A percentile compares a stretch with the other conserved stretches of the same genome.
Conservation (phyloP, 2,113 vertebrate species). For the Potamarius usumacintae region DNA sequence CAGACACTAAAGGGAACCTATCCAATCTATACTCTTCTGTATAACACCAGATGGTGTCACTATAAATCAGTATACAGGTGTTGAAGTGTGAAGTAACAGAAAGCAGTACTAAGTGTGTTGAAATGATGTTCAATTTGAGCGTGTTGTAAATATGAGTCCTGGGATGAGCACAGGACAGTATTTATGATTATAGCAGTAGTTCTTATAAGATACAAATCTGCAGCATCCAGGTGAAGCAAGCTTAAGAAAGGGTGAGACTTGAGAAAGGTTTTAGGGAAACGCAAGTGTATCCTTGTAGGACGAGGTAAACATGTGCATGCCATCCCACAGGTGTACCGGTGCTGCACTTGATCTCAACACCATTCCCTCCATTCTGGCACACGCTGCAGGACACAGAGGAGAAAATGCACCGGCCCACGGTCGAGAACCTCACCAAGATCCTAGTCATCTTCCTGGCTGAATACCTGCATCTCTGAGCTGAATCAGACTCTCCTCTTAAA, state of each 20-base stretch:
- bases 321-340: conserved; percentile 76
- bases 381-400: conserved; percentile 79
- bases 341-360: conserved; percentile 85
- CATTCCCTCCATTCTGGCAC: conserved; percentile 89
- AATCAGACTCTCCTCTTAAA: background rate
- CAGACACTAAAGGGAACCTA: too few species aligned
- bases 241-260: background rate
- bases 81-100: background rate
- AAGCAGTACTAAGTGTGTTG: background rate
- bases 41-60: background rate
- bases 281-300: background rate
- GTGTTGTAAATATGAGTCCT: background rate
- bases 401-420: conserved; percentile 81
- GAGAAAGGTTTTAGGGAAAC: background rate
- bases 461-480: conserved; percentile 75
- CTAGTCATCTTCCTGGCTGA: conserved; percentile 81
- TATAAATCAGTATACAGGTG: background rate
- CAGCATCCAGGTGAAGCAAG: background rate
- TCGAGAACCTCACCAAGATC: conserved; percentile 84
- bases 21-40: background rate
- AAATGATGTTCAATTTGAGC: background rate
- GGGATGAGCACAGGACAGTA: background rate
- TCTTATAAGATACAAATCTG: background rate
- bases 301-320: background rate
- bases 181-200: background rate